Evolutionary conservation across 2,797 vertebrate genomes (phyloP).

Genomic region (Rhincodon typus): DNA sequence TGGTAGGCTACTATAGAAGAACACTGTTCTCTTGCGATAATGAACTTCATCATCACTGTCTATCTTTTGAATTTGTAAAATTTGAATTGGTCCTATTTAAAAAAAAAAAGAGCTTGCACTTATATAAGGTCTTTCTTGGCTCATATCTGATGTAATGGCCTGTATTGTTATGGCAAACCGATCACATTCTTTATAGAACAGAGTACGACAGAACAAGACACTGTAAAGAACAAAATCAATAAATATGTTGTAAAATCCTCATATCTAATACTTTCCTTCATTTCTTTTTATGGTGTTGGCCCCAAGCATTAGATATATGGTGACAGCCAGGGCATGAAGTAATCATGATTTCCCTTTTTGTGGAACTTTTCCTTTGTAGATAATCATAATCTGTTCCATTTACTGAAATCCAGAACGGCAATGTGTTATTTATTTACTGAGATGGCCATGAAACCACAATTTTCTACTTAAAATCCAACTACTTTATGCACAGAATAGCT

Average conservation of each 20-base stretch:
- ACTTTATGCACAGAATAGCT: slow-evolving; percentile 64
- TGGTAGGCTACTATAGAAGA: neutral
- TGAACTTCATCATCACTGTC: neutral
- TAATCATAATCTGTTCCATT: slow-evolving; percentile 18
- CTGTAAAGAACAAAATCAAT: neutral
- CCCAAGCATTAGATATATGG: neutral
- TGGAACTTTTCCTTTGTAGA: slow-evolving; percentile 20
- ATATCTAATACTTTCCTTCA: too few relatives aligned
- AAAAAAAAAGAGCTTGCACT: neutral
- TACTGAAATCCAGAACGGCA: slow-evolving; percentile 59
- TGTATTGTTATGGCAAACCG: neutral
- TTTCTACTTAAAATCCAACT: slow-evolving; percentile 76
- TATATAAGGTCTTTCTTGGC: too few relatives aligned
- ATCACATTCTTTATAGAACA: neutral
- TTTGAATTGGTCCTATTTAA: neutral
- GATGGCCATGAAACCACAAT: slow-evolving; percentile 74
- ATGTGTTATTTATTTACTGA: slow-evolving; percentile 83
- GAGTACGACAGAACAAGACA: neutral
- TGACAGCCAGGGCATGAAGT: neutral
- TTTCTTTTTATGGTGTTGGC: neutral
- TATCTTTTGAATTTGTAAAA: neutral
- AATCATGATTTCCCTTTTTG: neutral
- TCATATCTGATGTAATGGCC: neutral
- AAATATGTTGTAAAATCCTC: neutral
- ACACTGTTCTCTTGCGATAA: neutral